These are phyloP conservation scores for Ammodytes marinus DNA, from an alignment of 2,113 vertebrate genomes.

Conservation along the genomic window DNA sequence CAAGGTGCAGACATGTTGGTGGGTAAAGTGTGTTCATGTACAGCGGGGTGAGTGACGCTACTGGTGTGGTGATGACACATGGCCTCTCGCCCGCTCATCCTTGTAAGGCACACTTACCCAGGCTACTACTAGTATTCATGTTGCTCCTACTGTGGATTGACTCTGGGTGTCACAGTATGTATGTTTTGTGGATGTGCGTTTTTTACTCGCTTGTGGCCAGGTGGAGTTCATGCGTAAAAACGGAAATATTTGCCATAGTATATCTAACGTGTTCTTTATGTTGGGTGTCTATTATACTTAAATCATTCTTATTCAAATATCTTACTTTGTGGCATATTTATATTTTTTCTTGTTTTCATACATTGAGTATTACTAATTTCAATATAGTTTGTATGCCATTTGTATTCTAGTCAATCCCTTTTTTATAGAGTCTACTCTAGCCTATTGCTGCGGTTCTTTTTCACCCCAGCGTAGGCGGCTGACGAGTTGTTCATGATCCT, in stretches of 20 bases:
- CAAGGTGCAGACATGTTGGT: background rate
- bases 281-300: background rate
- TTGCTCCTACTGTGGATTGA: background rate
- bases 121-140: background rate
- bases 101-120: background rate
- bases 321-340: background rate
- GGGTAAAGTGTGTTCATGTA: background rate
- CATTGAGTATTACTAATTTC: background rate
- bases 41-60: constrained; percentile 53
- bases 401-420: too few relatives aligned
- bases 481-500: constrained; percentile 40
- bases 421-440: background rate
- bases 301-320: background rate
- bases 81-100: constrained; percentile 16
- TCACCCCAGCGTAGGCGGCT: background rate
- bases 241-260: background rate
- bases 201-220: background rate
- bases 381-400: background rate
- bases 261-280: background rate
- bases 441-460: background rate
- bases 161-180: background rate
- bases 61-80: constrained; percentile 51
- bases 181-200: background rate
- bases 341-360: background rate
- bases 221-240: background rate